phyloP scores from a whole-genome alignment of 2,888 invertebrate genomes.

The Platerodrilus igneus region DNA sequence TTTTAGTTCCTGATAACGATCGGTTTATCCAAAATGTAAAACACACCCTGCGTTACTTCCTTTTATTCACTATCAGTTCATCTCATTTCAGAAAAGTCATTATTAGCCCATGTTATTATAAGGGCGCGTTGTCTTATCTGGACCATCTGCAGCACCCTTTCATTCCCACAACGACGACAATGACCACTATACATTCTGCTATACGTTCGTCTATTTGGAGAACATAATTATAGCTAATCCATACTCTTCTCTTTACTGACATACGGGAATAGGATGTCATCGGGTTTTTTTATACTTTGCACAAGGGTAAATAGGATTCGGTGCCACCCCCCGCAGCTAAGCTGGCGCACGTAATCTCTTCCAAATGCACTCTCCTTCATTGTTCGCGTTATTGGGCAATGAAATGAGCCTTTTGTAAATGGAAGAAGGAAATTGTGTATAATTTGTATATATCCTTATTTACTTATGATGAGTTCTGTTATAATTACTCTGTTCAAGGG shows the following conservation, averaged over 20 bases:
- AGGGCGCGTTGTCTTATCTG: constrained; percentile 44
- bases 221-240: constrained; percentile 48
- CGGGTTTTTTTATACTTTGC: constrained; percentile 20
- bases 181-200: constrained; percentile 38
- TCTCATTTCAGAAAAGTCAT: constrained; percentile 28
- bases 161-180: constrained; percentile 45
- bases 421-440: too few species aligned
- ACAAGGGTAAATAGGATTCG: constrained; percentile 21
- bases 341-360: constrained; percentile 32
- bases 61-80: too few species aligned
- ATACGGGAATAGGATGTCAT: constrained; percentile 41
- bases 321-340: constrained; percentile 26
- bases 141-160: constrained; percentile 40
- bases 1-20: too few species aligned
- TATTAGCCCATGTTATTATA: constrained; percentile 27
- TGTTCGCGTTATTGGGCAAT: constrained; percentile 18
- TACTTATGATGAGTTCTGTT: too few species aligned
- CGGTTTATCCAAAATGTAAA: too few species aligned
- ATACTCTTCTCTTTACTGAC: constrained; percentile 39
- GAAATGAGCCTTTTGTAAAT: constrained; percentile 17
- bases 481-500: too few species aligned
- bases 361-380: constrained; percentile 16
- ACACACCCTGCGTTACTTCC: too few species aligned
- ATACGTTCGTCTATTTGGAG: constrained; percentile 42
- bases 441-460: too few species aligned